These are phyloP conservation scores for Beaufortia kweichowensis DNA, from an alignment of 2,113 vertebrate genomes.

Conservation along the genomic window DNA sequence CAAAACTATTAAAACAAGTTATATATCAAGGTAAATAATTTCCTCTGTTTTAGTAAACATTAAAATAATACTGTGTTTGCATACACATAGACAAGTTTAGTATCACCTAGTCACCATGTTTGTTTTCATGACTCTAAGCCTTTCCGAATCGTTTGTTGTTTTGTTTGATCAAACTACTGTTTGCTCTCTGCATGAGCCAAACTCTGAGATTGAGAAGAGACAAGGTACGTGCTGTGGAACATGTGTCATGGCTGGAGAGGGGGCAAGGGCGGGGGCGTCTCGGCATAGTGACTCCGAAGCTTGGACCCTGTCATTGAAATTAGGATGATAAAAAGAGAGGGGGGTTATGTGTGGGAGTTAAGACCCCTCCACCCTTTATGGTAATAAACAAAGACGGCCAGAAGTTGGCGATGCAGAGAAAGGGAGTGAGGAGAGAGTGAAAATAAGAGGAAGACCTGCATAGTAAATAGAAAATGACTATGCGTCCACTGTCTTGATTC, in stretches of 20 bases:
- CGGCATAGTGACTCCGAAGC: constrained; percentile 72
- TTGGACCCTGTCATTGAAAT: constrained; percentile 53
- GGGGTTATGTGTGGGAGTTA: constrained; percentile 40
- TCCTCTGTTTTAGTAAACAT: constrained; percentile 15
- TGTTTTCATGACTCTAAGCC: constrained; percentile 43
- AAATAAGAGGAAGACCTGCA: constrained; percentile 29
- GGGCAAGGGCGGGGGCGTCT: constrained; percentile 63
- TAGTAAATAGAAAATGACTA: constrained; percentile 51
- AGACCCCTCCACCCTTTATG: constrained; percentile 39
- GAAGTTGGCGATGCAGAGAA: constrained; percentile 33
- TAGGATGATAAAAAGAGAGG: constrained; percentile 45
- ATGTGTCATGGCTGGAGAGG: constrained; percentile 59
- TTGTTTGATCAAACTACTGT: constrained; percentile 72
- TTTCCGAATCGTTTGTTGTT: constrained; percentile 33
- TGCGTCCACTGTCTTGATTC: constrained; percentile 51
- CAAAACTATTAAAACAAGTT: neutral
- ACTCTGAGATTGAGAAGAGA: constrained; percentile 63
- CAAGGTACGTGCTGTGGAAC: constrained; percentile 76
- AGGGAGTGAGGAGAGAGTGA: constrained; percentile 3
- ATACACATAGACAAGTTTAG: constrained; percentile 5
- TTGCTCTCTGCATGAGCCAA: constrained; percentile 75
- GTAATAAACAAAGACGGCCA: constrained; percentile 54
- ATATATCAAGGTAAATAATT: neutral
- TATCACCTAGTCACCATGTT: constrained; percentile 18
- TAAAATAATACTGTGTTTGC: constrained; percentile 11